These are phyloP conservation scores for Naso thynnoides DNA, from an alignment of 2,797 vertebrate species.

Conservation along the genomic window DNA sequence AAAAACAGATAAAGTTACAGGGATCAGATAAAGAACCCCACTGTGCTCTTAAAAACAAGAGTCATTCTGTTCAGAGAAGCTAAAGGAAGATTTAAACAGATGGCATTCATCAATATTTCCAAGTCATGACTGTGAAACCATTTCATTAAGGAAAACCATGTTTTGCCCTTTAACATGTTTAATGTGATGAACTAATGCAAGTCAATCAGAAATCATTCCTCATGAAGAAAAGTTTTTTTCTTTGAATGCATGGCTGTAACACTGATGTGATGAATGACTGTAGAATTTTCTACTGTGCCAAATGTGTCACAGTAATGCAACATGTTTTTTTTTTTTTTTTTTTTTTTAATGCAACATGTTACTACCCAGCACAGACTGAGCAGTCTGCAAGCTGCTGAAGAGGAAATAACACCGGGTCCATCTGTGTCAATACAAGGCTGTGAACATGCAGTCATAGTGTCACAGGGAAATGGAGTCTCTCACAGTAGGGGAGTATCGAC, in stretches of 20 bases:
- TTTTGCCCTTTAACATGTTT: background rate
- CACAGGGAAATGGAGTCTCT: constrained; percentile 54
- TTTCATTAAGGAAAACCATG: background rate
- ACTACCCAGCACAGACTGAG: constrained; percentile 54
- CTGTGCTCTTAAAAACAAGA: background rate
- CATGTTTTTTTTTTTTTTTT: too few species aligned
- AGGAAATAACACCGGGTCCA: constrained; percentile 41
- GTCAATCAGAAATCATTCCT: background rate
- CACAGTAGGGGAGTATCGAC: constrained; percentile 47
- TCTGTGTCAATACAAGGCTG: constrained; percentile 58
- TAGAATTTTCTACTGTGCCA: constrained; percentile 5
- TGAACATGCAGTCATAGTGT: constrained; percentile 38
- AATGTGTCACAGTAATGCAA: constrained; percentile 48
- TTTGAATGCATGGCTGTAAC: constrained; percentile 19
- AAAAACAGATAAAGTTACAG: background rate
- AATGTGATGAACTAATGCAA: background rate
- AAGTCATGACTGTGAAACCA: background rate
- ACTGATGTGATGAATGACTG: constrained; percentile 31
- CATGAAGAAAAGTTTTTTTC: background rate
- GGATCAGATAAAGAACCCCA: background rate
- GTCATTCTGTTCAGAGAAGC: background rate
- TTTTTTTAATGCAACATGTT: constrained; percentile 54
- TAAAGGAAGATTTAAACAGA: background rate
- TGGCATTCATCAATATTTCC: background rate
- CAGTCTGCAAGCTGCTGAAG: constrained; percentile 13